Evolutionary conservation across 2,888 invertebrate genomes (phyloP).

Genomic region (Agrochola litura): DNA sequence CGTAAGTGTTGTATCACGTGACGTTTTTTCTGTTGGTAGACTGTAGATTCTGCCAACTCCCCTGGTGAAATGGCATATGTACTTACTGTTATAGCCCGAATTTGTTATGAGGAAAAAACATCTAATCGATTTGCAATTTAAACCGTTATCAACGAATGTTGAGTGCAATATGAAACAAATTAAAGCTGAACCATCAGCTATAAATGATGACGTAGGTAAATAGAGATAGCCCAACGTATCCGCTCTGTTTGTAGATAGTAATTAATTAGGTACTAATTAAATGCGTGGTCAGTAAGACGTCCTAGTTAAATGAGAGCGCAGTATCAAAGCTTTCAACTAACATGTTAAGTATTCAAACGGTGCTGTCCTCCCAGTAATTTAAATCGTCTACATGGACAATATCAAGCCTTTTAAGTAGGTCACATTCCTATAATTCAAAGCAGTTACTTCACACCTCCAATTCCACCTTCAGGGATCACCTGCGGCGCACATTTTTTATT

Average conservation of each 20-base stretch:
- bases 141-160: not conserved
- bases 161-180: not conserved
- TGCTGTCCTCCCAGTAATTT: not conserved
- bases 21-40: too few species aligned
- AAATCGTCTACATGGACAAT: not conserved
- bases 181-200: not conserved
- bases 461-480: conserved; percentile 26
- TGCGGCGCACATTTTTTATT: conserved; percentile 42
- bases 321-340: not conserved
- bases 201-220: not conserved
- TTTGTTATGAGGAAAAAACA: not conserved
- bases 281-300: not conserved
- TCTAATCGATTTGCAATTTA: not conserved
- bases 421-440: conserved; percentile 13
- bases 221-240: not conserved
- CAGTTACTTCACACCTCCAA: conserved; percentile 19
- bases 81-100: not conserved
- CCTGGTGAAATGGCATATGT: not conserved
- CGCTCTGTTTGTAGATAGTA: not conserved
- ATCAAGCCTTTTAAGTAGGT: not conserved
- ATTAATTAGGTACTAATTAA: conserved; percentile 6
- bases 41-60: not conserved
- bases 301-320: not conserved
- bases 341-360: not conserved
- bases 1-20: not conserved